Conservation (phyloP, 2,888 invertebrate genomes). For the Hemistola chrysoprasaria region DNA sequence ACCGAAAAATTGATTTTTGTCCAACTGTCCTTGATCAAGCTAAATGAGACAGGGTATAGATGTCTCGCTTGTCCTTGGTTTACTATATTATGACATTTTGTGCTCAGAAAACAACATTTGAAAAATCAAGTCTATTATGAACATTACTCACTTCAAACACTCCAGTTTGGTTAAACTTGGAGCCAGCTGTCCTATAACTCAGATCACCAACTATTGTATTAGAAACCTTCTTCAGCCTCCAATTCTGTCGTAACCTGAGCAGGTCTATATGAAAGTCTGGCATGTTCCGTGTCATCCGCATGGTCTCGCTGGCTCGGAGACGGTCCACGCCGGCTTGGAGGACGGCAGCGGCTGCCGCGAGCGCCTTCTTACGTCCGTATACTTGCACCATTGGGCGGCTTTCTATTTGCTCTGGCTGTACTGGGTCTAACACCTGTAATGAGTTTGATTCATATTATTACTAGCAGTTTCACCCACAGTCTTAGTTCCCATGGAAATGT, state of each 20-base stretch:
- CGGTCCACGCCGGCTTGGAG: conserved; percentile 93
- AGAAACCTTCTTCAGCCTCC: conserved; percentile 97
- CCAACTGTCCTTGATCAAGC: no score
- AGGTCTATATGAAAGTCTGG: conserved; percentile 97
- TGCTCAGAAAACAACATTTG: no score
- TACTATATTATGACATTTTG: no score
- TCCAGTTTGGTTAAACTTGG: conserved; percentile 94
- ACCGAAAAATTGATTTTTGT: no score
- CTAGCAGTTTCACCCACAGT: no score
- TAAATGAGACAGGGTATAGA: no score
- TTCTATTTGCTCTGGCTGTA: conserved; percentile 91
- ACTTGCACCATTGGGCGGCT: conserved; percentile 94
- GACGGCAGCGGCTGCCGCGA: conserved; percentile 93
- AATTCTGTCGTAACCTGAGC: conserved; percentile 93
- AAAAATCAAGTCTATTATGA: no score
- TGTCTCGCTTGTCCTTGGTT: no score
- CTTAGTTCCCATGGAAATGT: not conserved
- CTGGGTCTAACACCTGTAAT: conserved; percentile 88
- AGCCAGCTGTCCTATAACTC: conserved; percentile 97
- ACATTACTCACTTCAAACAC: conserved; percentile 23
- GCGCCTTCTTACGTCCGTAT: conserved; percentile 95
- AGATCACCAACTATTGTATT: conserved; percentile 97
- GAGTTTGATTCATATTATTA: no score
- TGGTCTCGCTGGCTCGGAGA: conserved; percentile 90
- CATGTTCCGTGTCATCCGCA: conserved; percentile 87